These are phyloP conservation scores for Pygoscelis adeliae DNA, from an alignment of 2,113 vertebrate genomes.

Conservation along the genomic window DNA sequence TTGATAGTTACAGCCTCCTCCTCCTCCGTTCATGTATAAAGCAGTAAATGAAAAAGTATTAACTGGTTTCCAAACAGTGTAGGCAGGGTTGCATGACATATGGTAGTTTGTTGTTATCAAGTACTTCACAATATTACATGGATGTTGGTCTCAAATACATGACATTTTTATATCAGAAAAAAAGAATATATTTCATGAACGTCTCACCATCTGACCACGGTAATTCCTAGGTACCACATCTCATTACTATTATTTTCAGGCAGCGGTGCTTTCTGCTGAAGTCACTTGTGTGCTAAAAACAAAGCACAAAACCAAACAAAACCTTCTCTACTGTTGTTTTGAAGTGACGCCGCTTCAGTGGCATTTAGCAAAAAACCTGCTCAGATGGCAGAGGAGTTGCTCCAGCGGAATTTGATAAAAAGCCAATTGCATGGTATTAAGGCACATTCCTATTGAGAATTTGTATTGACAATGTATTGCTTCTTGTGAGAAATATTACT, in stretches of 20 bases:
- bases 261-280: neutral
- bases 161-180: neutral
- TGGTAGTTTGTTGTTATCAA: conserved; percentile 49
- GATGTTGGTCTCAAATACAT: neutral
- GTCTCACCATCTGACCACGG: neutral
- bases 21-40: neutral
- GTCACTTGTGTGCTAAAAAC: conserved; percentile 37
- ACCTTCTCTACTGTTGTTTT: conserved; percentile 70
- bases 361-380: conserved; percentile 75
- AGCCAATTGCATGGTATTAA: conserved; percentile 73
- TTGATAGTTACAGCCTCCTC: neutral
- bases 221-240: neutral
- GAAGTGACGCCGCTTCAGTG: conserved; percentile 74
- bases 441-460: conserved; percentile 68
- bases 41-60: conserved; percentile 34
- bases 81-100: conserved; percentile 56
- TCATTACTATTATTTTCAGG: neutral
- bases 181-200: neutral
- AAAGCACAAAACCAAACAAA: conserved; percentile 68
- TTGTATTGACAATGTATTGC: conserved; percentile 66
- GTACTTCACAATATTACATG: neutral
- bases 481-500: conserved; percentile 39
- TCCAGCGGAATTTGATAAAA: conserved; percentile 72
- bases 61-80: conserved; percentile 50
- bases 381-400: conserved; percentile 76